Base-by-base conservation (phyloP, 1,140 invertebrate genomes). In the Meloidogyne hapla region DNA sequence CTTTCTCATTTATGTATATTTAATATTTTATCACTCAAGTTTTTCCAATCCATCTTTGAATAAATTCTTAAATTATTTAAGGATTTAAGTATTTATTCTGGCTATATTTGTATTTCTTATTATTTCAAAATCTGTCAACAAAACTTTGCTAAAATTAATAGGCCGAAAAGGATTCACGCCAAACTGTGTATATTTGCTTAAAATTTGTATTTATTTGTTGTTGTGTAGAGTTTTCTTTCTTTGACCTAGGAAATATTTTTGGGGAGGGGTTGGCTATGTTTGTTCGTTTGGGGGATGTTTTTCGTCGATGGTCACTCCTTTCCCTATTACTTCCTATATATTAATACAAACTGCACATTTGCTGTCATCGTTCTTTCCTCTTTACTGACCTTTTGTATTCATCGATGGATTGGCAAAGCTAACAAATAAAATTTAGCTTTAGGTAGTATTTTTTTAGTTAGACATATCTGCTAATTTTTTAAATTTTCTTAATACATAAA, bases 281-380 rank as follows among this genome's bases (percentile, higher is more conserved):
- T n/a, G 48, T 56, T 56, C 48, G 12, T 56, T 56, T 56, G 12
- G 48, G 48, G 4, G 48, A 8, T 6, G 33, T 4, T 56, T 56
- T 56, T 56, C 48, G 18, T n/a, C 18, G 18, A 56, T 56, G 48
- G 48, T 56, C 48, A 56, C 48, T 56, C 48, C 18, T 5, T n/a
- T 9, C 18, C 4, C 48, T 6, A 56, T 1, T 21, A 21, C 6
- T 56, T n/a, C 48, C n/a, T 56, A 4, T 8, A 4, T 8, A 33
- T 56, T 45, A 21, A 56, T 56, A 56, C 18, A 56, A 56, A 56
- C 48, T 56, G 48, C 48, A 56, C 48, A 56, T 56, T 56, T 56
- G 48, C 48, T n/a, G 18, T 56, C 48, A 56, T 56, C 48, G 4
- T 56, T 56, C 6, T 56, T 56, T 56, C n/a, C n/a, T 56, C n/a